Evolutionary conservation across 2,888 invertebrate genomes (phyloP).

Genomic region (Xanthostigma xanthostigma): DNA sequence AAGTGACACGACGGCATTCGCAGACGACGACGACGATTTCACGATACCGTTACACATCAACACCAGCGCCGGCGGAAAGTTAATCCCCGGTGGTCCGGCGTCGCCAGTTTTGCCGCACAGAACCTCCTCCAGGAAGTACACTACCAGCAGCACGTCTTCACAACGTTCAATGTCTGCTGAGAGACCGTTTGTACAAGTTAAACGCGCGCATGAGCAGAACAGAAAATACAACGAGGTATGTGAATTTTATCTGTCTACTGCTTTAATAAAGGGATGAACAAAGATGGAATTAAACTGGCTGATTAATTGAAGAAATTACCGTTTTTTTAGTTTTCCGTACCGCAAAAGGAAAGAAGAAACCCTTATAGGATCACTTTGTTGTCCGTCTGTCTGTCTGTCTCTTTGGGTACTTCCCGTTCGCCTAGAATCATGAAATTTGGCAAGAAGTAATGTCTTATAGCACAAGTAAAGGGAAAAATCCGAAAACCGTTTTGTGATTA

Average conservation of each 20-base stretch:
- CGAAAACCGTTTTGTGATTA: no score
- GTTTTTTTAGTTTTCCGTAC: no score
- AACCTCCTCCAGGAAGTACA: conserved; percentile 30
- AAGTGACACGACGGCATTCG: conserved; percentile 63
- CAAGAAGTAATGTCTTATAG: no score
- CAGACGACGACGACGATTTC: conserved; percentile 59
- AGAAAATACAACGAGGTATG: conserved; percentile 23
- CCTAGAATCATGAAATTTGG: no score
- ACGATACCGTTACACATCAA: conserved; percentile 55
- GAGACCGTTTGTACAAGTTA: conserved; percentile 46
- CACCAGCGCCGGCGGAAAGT: conserved; percentile 23
- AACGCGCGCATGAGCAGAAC: conserved; percentile 35
- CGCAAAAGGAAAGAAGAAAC: no score
- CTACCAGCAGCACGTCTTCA: conserved; percentile 20
- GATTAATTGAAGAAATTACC: no score
- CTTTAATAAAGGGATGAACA: no score
- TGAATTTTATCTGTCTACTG: neutral
- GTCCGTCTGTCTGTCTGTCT: no score
- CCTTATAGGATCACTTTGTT: no score
- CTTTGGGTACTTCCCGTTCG: no score
- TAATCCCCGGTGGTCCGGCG: conserved; percentile 24
- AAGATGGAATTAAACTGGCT: no score
- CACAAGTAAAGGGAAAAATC: no score
- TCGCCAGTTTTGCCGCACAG: conserved; percentile 34
- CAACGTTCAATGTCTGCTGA: conserved; percentile 31